Percentiles rank a stretch among this genome's conserved stretches.
These are phyloP conservation scores for Mycetomoellerius zeteki DNA, from an alignment of 1,140 invertebrate species.

Conservation along the genomic window DNA sequence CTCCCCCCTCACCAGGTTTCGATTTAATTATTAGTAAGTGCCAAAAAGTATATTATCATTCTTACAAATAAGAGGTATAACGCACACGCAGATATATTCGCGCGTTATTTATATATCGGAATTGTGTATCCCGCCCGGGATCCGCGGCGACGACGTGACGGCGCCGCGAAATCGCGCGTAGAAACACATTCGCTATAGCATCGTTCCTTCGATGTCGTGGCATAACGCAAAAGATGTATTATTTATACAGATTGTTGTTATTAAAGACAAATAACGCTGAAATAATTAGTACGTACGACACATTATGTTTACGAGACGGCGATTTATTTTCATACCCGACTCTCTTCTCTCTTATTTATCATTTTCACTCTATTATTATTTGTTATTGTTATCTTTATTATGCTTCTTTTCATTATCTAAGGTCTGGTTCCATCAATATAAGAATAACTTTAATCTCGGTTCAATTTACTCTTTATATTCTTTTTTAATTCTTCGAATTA, in stretches of 20 bases:
- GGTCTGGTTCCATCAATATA: too few species aligned
- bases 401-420: neutral
- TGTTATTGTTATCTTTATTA: neutral
- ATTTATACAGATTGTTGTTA: conserved; percentile 71
- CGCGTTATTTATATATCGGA: conserved; percentile 59
- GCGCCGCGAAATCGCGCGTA: conserved; percentile 1
- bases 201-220: conserved; percentile 60
- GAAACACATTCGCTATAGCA: conserved; percentile 52
- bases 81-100: conserved; percentile 29
- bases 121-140: conserved; percentile 50
- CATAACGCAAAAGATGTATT: conserved; percentile 66
- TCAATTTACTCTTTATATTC: too few species aligned
- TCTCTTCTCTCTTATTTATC: neutral
- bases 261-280: conserved; percentile 66
- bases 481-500: too few species aligned
- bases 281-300: conserved; percentile 61
- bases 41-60: conserved; percentile 64
- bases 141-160: conserved; percentile 7
- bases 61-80: conserved; percentile 58
- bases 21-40: conserved; percentile 69
- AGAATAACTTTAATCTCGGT: too few species aligned
- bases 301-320: conserved; percentile 24
- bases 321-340: conserved; percentile 47
- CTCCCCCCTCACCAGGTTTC: conserved; percentile 5
- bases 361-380: neutral